These are phyloP conservation scores for Electrophaes corylata DNA, from an alignment of 2,888 invertebrate genomes.

Conservation along the genomic window DNA sequence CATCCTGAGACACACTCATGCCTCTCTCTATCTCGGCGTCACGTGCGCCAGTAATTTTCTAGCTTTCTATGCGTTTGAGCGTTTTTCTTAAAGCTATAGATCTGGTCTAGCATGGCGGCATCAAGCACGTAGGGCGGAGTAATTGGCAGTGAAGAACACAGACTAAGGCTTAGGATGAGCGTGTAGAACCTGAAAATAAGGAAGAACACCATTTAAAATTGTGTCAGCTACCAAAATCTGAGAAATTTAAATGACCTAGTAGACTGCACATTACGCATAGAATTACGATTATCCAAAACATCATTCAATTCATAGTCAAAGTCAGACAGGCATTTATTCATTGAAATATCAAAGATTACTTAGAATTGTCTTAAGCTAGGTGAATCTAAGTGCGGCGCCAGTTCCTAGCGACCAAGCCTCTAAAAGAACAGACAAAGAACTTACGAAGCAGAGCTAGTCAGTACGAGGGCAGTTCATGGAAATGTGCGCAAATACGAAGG, in stretches of 20 bases:
- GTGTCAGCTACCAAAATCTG: background rate
- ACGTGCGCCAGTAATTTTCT: conserved; percentile 62
- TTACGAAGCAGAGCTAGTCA: background rate
- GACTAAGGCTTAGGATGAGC: conserved; percentile 58
- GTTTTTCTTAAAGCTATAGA: conserved; percentile 57
- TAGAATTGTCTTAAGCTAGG: no score
- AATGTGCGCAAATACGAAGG: conserved; percentile 46
- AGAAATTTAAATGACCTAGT: background rate
- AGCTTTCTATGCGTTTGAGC: conserved; percentile 52
- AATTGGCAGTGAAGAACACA: conserved; percentile 77
- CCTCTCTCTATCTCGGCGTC: conserved; percentile 59
- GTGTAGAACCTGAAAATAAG: conserved; percentile 67
- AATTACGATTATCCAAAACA: no score
- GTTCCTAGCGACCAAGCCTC: no score
- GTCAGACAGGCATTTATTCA: no score
- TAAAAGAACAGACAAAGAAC: no score
- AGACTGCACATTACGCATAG: no score
- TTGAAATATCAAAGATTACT: no score
- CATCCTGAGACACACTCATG: conserved; percentile 76
- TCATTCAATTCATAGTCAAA: no score
- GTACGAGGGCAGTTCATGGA: conserved; percentile 14
- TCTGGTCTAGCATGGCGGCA: conserved; percentile 78
- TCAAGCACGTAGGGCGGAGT: conserved; percentile 76
- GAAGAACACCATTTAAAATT: conserved; percentile 32
- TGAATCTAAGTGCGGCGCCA: no score